Evolutionary conservation across 1,140 invertebrate species (phyloP), one percentile per base, ranked within the genome.

Genomic region (Micrasema minimum): DNA sequence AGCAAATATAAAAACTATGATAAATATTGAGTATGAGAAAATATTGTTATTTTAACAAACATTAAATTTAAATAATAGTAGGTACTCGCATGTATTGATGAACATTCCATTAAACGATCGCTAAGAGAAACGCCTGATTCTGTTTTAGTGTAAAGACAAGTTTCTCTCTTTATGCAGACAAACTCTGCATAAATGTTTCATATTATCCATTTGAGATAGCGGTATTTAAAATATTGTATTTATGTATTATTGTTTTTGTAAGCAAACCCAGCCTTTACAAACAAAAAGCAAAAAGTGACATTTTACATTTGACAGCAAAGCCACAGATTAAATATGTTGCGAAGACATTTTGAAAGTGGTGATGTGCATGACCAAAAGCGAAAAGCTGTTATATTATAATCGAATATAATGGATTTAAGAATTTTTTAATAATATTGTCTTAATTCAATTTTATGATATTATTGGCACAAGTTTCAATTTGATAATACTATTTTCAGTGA

Each of bases 141-240:
- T 14, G 20, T 26, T 38, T 43, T 45, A 62, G 10, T n/a, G 37
- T 62, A 69, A 20, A 69, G 50, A 20, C 16, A 14, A n/a, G 50
- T 64, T 45, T 62, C 57, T 23, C 67, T 57, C 37, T 69, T 51
- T 16, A 38, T 64, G 0, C n/a, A 69, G 57, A 20, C 67, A 69
- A 48, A 69, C 57, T 48, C 67, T 57, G 41, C 67, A 69, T 14
- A 69, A 43, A 23, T 7, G 20, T 2, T 51, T 18, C 0, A 53
- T 9, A 64, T 51, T 69, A 48, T 69, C 43, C 66, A 69, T 67
- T 20, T 31, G 26, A 7, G 26, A 31, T 4, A 31, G 7, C 26
- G 7, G 26, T 31, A 46, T 16, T n/a, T 14, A 9, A 9, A 46
- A 46, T 16, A n/a, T n/a, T n/a, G 6, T 46, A 46, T 46, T n/a